Conservation (phyloP, 2,888 invertebrate genomes). For the Pteria penguin region DNA sequence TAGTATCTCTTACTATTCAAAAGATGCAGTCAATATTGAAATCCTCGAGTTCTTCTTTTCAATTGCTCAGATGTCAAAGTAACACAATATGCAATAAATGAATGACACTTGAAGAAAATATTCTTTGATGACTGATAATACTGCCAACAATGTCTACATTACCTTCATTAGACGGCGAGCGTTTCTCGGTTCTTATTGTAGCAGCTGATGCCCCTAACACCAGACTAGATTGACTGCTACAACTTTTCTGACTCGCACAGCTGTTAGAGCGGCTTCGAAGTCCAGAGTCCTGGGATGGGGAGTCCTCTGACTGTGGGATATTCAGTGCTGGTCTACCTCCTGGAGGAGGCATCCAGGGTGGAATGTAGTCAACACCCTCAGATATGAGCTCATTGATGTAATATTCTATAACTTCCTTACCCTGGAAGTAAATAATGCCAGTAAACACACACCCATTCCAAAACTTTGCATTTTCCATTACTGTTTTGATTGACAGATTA, state of each 20-base stretch:
- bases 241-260: conserved; percentile 57
- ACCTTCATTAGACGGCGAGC: conserved; percentile 35
- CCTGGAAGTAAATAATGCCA: conserved; percentile 83
- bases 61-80: too few species aligned
- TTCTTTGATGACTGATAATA: not conserved
- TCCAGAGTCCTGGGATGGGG: conserved; percentile 72
- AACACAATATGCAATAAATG: too few species aligned
- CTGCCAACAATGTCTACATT: too few species aligned
- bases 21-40: too few species aligned
- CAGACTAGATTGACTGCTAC: conserved; percentile 72
- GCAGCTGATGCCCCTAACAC: conserved; percentile 80
- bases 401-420: conserved; percentile 95
- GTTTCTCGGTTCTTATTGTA: conserved; percentile 49
- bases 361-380: conserved; percentile 87
- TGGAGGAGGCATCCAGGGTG: conserved; percentile 82
- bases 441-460: too few species aligned
- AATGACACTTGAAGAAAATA: too few species aligned
- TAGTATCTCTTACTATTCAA: too few species aligned
- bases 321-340: conserved; percentile 7
- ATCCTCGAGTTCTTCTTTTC: too few species aligned
- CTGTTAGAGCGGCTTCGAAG: conserved; percentile 72
- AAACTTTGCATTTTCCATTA: too few species aligned
- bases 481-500: too few species aligned
- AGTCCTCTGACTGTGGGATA: conserved; percentile 54
- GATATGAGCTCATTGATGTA: conserved; percentile 89